These are phyloP conservation scores for Bombus sylvicola DNA, from an alignment of 1,140 invertebrate species.

Conservation along the genomic window DNA sequence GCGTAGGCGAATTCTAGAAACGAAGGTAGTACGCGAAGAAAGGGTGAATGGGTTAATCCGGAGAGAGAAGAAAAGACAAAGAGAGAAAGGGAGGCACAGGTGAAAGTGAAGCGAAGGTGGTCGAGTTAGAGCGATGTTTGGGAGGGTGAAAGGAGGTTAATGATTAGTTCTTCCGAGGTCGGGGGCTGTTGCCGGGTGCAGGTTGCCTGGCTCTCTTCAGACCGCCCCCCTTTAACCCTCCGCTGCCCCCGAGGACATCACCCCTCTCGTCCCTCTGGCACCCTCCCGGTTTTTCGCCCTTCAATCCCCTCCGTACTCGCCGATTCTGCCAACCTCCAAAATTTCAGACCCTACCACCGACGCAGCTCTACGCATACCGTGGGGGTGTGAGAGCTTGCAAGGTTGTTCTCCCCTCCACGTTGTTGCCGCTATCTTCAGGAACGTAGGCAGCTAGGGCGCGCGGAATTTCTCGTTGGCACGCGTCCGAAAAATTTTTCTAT, in stretches of 20 bases:
- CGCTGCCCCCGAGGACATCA: conserved; percentile 48
- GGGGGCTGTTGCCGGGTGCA: conserved; percentile 80
- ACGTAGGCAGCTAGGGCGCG: conserved; percentile 60
- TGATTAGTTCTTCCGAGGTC: conserved; percentile 79
- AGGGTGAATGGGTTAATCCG: conserved; percentile 46
- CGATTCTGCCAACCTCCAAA: conserved; percentile 70
- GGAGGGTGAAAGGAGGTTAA: conserved; percentile 77
- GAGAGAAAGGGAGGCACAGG: conserved; percentile 74
- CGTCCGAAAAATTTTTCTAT: conserved; percentile 35
- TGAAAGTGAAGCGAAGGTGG: conserved; percentile 75
- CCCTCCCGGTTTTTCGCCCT: conserved; percentile 66
- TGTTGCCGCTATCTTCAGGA: conserved; percentile 69
- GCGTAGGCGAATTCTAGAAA: conserved; percentile 28
- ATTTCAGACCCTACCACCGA: conserved; percentile 68
- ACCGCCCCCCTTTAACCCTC: conserved; percentile 42
- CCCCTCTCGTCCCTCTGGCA: conserved; percentile 51
- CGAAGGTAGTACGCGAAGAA: conserved; percentile 56
- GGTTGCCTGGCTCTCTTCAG: conserved; percentile 71
- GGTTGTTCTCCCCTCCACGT: conserved; percentile 72
- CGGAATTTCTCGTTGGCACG: conserved; percentile 16
- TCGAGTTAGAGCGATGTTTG: conserved; percentile 66
- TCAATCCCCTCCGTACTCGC: conserved; percentile 67
- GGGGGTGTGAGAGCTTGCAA: conserved; percentile 82
- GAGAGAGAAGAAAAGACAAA: conserved; percentile 46
- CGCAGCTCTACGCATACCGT: conserved; percentile 76